Percentiles rank a stretch among this genome's conserved stretches.
These are phyloP conservation scores for Drosophila affinis DNA, from an alignment of 2,888 invertebrate genomes.

Conservation along the genomic window DNA sequence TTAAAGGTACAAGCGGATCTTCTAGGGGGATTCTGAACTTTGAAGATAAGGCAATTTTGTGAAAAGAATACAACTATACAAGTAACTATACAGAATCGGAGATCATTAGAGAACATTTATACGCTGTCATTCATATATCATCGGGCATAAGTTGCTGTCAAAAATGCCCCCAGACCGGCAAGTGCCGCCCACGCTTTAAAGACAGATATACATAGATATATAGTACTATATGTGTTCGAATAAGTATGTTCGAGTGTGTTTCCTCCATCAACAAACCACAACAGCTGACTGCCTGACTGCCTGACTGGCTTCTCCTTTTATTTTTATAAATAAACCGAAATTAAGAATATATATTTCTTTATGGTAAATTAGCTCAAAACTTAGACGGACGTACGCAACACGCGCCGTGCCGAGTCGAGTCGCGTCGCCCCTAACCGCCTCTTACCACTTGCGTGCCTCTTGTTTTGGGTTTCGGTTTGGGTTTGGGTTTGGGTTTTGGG, in stretches of 20 bases:
- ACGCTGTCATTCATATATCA: constrained; percentile 34
- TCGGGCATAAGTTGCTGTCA: constrained; percentile 27
- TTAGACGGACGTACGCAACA: constrained; percentile 42
- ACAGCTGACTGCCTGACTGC: constrained; percentile 61
- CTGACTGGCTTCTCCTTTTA: constrained; percentile 16
- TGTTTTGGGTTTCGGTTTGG: constrained; percentile 4
- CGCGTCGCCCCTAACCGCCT: no score
- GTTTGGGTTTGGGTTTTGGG: constrained; percentile 2
- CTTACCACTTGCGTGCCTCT: background rate
- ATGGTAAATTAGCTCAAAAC: constrained; percentile 55
- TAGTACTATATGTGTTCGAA: constrained; percentile 13
- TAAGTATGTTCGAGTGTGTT: constrained; percentile 9
- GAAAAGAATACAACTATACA: background rate
- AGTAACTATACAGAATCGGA: background rate
- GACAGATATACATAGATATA: constrained; percentile 3
- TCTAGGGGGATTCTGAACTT: background rate
- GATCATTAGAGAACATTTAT: constrained; percentile 10
- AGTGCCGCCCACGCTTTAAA: constrained; percentile 47
- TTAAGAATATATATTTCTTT: constrained; percentile 49
- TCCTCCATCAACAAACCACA: constrained; percentile 50
- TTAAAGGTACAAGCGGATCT: background rate
- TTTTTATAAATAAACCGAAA: constrained; percentile 59
- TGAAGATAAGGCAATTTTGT: background rate
- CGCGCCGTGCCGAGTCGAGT: constrained; percentile 5
- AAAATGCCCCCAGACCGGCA: constrained; percentile 24